These are phyloP conservation scores for Callaeas wilsoni DNA, from an alignment of 2,113 vertebrate genomes.

Conservation along the genomic window DNA sequence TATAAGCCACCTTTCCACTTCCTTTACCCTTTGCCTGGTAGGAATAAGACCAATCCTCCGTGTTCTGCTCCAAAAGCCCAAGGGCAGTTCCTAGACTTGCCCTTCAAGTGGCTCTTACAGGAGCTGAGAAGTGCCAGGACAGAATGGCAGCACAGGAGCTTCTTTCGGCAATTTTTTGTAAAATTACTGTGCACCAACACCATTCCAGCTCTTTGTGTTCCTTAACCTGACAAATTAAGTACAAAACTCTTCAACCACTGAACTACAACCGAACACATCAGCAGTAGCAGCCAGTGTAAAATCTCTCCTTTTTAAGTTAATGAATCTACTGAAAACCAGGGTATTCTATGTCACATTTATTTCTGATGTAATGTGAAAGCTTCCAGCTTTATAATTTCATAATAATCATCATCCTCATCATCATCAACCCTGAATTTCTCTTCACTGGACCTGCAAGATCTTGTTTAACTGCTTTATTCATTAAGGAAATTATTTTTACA, in stretches of 20 bases:
- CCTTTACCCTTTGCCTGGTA: not conserved
- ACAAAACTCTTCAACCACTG: not conserved
- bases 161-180: not conserved
- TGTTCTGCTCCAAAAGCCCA: not conserved
- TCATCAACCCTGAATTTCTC: not conserved
- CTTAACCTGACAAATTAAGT: not conserved
- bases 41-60: not conserved
- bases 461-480: not conserved
- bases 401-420: not conserved
- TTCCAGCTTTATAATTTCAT: not conserved
- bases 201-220: not conserved
- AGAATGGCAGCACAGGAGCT: not conserved
- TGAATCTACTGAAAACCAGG: not conserved
- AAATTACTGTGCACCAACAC: not conserved
- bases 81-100: not conserved
- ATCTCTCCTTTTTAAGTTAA: not conserved
- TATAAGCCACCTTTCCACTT: constrained; percentile 2
- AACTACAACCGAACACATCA: not conserved
- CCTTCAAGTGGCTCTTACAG: not conserved
- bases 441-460: not conserved
- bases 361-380: not conserved
- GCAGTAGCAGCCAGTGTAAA: not conserved
- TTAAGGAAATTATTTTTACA: not conserved
- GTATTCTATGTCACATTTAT: not conserved
- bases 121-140: not conserved